Percentiles rank a stretch among this genome's conserved stretches.
These are phyloP conservation scores for Tenthredo scrophulariae DNA, from an alignment of 2,888 invertebrate genomes.

Conservation along the genomic window DNA sequence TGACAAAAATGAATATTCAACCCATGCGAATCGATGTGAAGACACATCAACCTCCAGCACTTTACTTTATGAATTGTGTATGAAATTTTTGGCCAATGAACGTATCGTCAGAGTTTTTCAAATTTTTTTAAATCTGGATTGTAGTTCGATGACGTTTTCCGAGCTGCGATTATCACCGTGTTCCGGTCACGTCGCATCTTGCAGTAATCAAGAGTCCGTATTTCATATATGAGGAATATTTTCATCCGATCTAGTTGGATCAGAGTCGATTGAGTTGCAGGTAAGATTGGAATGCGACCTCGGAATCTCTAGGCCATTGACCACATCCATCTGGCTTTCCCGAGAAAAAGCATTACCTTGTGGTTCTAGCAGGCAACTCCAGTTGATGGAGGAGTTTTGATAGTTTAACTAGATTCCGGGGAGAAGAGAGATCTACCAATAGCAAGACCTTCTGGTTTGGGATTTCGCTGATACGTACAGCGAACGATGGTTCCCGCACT, in stretches of 20 bases:
- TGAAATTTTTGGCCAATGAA: too few species aligned
- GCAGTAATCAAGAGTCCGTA: not conserved
- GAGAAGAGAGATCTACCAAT: constrained; percentile 10
- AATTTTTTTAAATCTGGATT: too few species aligned
- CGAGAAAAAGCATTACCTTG: constrained; percentile 20
- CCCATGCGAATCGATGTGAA: too few species aligned
- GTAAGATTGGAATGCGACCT: constrained; percentile 4
- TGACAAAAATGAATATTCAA: too few species aligned
- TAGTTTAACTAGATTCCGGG: constrained; percentile 47
- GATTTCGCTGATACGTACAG: constrained; percentile 46
- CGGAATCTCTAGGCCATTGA: constrained; percentile 44
- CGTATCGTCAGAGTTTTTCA: too few species aligned
- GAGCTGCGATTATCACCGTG: too few species aligned
- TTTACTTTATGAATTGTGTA: too few species aligned
- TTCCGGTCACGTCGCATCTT: too few species aligned
- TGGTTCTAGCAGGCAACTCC: constrained; percentile 29
- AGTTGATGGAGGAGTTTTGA: constrained; percentile 47
- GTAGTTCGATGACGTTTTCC: too few species aligned
- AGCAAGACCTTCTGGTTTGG: constrained; percentile 34
- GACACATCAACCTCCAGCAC: too few species aligned
- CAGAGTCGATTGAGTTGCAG: not conserved
- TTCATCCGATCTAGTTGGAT: not conserved
- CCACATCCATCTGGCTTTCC: constrained; percentile 22
- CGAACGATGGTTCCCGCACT: not conserved
- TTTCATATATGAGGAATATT: not conserved